A percentile compares a stretch with the other conserved stretches of the same genome.
Conservation (phyloP, 1,140 invertebrate species). For the Drosophila takahashii region DNA sequence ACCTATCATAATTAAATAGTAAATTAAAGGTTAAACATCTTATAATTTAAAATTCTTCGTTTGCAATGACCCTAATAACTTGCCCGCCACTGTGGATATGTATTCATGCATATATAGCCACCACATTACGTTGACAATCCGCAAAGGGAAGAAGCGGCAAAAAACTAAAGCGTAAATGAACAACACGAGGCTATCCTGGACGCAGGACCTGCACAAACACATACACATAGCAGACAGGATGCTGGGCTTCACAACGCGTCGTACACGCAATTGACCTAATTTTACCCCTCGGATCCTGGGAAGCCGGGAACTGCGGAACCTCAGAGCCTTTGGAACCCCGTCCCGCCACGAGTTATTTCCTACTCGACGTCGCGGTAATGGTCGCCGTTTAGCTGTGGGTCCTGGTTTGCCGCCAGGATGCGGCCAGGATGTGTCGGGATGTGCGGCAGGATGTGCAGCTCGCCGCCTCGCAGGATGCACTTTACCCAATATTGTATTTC, state of each 20-base stretch:
- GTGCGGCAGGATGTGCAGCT: constrained; percentile 51
- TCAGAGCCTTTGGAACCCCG: neutral
- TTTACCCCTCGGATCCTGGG: constrained; percentile 24
- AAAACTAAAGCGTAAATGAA: constrained; percentile 38
- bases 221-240: constrained; percentile 32
- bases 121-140: constrained; percentile 42
- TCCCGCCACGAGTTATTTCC: constrained; percentile 16
- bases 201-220: constrained; percentile 24
- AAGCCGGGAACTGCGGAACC: neutral
- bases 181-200: constrained; percentile 50
- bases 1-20: no score
- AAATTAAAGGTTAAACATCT: no score
- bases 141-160: constrained; percentile 14
- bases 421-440: constrained; percentile 31
- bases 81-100: constrained; percentile 1
- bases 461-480: constrained; percentile 46
- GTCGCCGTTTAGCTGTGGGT: constrained; percentile 53
- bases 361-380: constrained; percentile 48
- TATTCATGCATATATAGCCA: constrained; percentile 14
- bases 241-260: constrained; percentile 51
- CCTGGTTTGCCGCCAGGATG: constrained; percentile 52
- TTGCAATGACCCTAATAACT: neutral
- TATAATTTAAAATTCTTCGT: neutral
- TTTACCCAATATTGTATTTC: constrained; percentile 50
- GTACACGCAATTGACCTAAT: constrained; percentile 70